Evolutionary conservation across 1,140 invertebrate genomes (phyloP).

Genomic region (Delia radicum): DNA sequence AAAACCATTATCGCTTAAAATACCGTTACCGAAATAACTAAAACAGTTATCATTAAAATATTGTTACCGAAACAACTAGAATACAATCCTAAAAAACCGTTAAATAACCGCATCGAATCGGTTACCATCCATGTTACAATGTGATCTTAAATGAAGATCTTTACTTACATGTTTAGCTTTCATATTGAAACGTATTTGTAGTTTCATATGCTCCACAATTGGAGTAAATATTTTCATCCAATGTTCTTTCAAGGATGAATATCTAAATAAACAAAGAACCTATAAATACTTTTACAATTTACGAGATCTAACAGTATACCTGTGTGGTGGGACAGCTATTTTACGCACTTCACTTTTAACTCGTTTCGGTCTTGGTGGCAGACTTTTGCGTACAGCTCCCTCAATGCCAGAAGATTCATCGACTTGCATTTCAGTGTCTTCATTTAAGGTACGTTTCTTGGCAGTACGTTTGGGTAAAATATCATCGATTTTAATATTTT

Average conservation of each 20-base stretch:
- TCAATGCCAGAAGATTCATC: constrained; percentile 67
- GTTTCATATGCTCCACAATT: constrained; percentile 90
- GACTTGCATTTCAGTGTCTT: constrained; percentile 63
- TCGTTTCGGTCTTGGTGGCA: constrained; percentile 57
- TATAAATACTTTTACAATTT: not conserved
- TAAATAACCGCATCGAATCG: too few species aligned
- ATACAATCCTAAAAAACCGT: too few species aligned
- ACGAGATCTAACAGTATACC: constrained; percentile 40
- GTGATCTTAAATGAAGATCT: too few species aligned
- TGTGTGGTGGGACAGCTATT: constrained; percentile 65
- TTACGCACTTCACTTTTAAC: constrained; percentile 64
- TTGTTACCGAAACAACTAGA: too few species aligned
- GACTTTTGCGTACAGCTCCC: constrained; percentile 56
- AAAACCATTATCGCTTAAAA: too few species aligned
- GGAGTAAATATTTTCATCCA: constrained; percentile 98
- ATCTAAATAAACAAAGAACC: constrained; percentile 63
- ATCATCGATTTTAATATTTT: constrained; percentile 61
- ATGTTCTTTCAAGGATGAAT: constrained; percentile 91
- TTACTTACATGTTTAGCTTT: constrained; percentile 81
- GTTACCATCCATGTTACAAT: too few species aligned
- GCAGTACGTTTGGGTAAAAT: constrained; percentile 61
- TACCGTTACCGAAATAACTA: too few species aligned
- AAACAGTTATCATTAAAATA: too few species aligned
- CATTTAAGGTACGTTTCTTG: constrained; percentile 58
- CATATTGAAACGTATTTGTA: constrained; percentile 94